These are phyloP conservation scores for Halichoeres trimaculatus DNA, from an alignment of 2,113 vertebrate species.

Conservation along the genomic window DNA sequence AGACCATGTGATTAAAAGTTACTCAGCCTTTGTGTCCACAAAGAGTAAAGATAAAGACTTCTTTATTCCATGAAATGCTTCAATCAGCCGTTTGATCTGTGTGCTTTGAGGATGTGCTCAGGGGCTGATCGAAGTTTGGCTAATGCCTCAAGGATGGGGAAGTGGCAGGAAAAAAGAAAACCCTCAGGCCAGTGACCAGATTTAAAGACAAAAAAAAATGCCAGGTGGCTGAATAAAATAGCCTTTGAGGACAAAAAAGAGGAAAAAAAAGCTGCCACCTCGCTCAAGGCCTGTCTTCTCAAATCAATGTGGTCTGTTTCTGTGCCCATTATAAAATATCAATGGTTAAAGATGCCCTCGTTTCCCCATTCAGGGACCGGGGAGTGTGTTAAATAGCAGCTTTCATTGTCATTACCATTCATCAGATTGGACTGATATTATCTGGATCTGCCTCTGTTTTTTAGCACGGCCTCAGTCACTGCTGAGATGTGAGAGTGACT, in stretches of 20 bases:
- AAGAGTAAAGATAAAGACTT: conserved; percentile 31
- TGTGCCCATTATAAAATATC: conserved; percentile 23
- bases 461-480: conserved; percentile 3
- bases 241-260: not conserved
- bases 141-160: conserved; percentile 36
- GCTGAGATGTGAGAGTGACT: conserved; percentile 33
- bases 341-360: conserved; percentile 27
- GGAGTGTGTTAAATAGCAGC: conserved; percentile 7
- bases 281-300: conserved; percentile 2
- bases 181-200: conserved; percentile 15
- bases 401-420: conserved; percentile 14
- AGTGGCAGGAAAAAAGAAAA: conserved; percentile 23
- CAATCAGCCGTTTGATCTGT: conserved; percentile 48
- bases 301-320: conserved; percentile 22
- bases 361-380: conserved; percentile 28
- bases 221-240: conserved; percentile 22
- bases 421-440: conserved; percentile 31
- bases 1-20: conserved; percentile 1
- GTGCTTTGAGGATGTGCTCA: conserved; percentile 20
- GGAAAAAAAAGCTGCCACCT: not conserved
- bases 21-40: not conserved
- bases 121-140: conserved; percentile 43
- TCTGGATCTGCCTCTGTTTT: conserved; percentile 25
- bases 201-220: conserved; percentile 50
- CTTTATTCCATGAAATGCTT: conserved; percentile 50